A percentile compares a stretch with the other conserved stretches of the same genome.
These are phyloP conservation scores for Hycleus phaleratus DNA, from an alignment of 1,140 invertebrate genomes.

Conservation along the genomic window DNA sequence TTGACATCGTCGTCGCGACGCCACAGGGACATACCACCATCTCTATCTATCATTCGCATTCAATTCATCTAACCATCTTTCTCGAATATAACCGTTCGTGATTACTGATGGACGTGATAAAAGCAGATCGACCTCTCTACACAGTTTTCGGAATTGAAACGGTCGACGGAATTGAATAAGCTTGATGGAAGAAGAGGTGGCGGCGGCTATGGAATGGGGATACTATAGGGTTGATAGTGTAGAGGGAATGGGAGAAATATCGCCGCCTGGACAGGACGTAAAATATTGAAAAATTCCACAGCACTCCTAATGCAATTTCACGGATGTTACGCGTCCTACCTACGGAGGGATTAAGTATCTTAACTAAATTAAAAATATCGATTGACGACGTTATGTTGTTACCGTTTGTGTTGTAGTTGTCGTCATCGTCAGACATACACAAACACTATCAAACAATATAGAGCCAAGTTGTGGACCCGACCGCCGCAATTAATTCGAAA, in stretches of 20 bases:
- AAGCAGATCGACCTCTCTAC: conserved; percentile 28
- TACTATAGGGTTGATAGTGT: background rate
- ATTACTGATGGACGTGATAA: conserved; percentile 36
- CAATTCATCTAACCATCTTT: no score
- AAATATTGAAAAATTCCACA: conserved; percentile 37
- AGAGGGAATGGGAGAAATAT: conserved; percentile 28
- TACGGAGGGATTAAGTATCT: conserved; percentile 20
- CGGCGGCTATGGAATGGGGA: no score
- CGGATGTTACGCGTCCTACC: conserved; percentile 29
- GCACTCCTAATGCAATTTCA: conserved; percentile 33
- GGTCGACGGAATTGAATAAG: conserved; percentile 34
- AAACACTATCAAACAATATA: no score
- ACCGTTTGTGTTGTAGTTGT: background rate
- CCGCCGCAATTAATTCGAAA: no score
- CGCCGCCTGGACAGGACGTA: conserved; percentile 25
- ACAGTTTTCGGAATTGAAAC: conserved; percentile 34
- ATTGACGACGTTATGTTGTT: conserved; percentile 6
- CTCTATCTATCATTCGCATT: no score
- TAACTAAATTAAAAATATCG: conserved; percentile 33
- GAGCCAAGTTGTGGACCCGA: no score
- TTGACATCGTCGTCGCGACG: background rate
- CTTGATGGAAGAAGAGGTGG: conserved; percentile 11
- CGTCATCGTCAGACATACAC: no score
- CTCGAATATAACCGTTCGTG: conserved; percentile 11
- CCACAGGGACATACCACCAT: background rate